phyloP scores from a whole-genome alignment of 2,797 vertebrate genomes.

The Lagothrix lagotricha region DNA sequence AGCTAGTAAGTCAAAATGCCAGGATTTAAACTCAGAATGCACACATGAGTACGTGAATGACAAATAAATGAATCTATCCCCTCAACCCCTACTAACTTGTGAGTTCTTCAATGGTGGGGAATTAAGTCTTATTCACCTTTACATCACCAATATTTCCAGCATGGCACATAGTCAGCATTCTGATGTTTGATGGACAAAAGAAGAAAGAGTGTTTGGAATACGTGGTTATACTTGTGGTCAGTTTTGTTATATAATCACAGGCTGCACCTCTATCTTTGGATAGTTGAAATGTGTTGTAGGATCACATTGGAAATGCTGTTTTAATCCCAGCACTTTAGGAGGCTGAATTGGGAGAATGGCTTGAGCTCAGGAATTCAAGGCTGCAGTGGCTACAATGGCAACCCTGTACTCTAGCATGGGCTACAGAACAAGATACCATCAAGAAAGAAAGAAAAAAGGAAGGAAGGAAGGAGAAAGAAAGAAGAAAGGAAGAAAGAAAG shows the following conservation, averaged over 20 bases:
- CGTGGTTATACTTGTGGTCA: background rate
- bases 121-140: background rate
- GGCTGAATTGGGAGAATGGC: background rate
- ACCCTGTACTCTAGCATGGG: background rate
- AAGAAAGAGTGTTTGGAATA: background rate
- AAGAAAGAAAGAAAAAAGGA: too few relatives aligned
- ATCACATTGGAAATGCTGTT: background rate
- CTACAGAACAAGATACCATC: background rate
- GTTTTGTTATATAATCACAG: background rate
- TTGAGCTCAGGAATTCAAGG: background rate
- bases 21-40: background rate
- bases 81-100: background rate
- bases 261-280: background rate
- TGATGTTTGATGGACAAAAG: background rate
- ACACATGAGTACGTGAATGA: background rate
- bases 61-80: background rate
- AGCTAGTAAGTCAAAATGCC: background rate
- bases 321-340: background rate
- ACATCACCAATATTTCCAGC: background rate
- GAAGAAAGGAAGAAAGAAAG: fast-evolving
- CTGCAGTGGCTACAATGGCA: background rate
- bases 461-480: fast-evolving
- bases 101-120: background rate
- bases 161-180: background rate
- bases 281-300: background rate